Evolutionary conservation across 2,113 vertebrate genomes (phyloP), one percentile per base, ranked within the genome.

Genomic region (Brachyhypopomus occidentalis): DNA sequence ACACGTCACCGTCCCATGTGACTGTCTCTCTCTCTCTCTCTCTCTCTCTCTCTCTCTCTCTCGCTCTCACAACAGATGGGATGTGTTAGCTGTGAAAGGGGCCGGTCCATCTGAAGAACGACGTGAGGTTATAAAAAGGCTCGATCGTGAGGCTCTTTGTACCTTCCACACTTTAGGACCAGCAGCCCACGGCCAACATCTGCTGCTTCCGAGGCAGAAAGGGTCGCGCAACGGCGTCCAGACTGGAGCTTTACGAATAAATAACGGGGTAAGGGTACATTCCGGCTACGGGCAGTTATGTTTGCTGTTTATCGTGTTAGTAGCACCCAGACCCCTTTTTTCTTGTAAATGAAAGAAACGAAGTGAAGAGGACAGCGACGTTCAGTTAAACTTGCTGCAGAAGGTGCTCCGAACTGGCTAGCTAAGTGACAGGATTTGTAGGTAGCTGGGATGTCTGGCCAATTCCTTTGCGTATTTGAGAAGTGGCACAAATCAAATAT

Each of bases 181-280:
- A 27, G 81, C 79, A 59, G 6, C 75, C 84, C 84, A 60, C 80
- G 79, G 82, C 86, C 86, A 77, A 82, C 89, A 89, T 88, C 88
- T 86, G 92, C 91, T 90, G 90, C 89, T 83, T 84, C 67, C n/a
- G 79, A 77, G 92, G 93, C 93, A 90, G 92, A 87, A 90, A 81
- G 72, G 91, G 87, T 88, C 89, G 86, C 79, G 86, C 87, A 87
- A 86, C 92, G 88, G 91, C 92, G 85, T 86, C 69, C 91, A 94
- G 90, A 83, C 94, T 94, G 94, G 93, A 94, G 92, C 92, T 92
- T 74, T 93, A 89, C 92, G 2, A 16, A 78, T 76, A 85, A 12
- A 86, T 69, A 87, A 92, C 92, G 91, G 92, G 93, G 94, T 94
- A 71, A 91, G 92, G 2, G 2, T 1, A 30, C 25, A 2, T 30